These are phyloP conservation scores for Monochamus saltuarius DNA, from an alignment of 1,140 invertebrate species.

Conservation along the genomic window DNA sequence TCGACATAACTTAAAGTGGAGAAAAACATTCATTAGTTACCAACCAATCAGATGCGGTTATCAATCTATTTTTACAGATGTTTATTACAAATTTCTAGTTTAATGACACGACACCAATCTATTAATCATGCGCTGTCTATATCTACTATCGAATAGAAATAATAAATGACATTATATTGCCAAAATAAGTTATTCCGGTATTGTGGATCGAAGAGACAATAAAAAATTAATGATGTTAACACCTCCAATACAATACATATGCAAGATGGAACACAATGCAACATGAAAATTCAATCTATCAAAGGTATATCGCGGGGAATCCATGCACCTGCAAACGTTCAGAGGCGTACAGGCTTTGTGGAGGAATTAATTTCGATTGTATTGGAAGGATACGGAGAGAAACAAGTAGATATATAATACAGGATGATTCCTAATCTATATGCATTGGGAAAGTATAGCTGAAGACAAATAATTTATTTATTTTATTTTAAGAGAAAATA, in stretches of 20 bases:
- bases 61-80: too few species aligned
- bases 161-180: slow-evolving; percentile 6
- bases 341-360: slow-evolving; percentile 29
- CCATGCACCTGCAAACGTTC: slow-evolving; percentile 12
- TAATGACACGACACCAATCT: too few species aligned
- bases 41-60: too few species aligned
- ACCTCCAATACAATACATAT: slow-evolving; percentile 15
- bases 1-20: too few species aligned
- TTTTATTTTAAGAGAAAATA: too few species aligned
- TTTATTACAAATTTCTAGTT: too few species aligned
- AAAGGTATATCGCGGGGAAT: background rate
- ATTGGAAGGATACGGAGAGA: slow-evolving; percentile 20
- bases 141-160: background rate
- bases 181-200: background rate
- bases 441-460: too few species aligned
- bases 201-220: background rate
- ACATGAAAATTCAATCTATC: slow-evolving; percentile 14
- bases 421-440: too few species aligned
- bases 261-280: background rate
- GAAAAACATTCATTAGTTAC: too few species aligned
- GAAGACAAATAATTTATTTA: too few species aligned
- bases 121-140: too few species aligned
- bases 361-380: background rate
- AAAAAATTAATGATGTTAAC: slow-evolving; percentile 21
- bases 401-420: too few species aligned